Evolutionary conservation across 1,140 invertebrate genomes (phyloP).

Genomic region (Lordiphosa clarofinis): DNA sequence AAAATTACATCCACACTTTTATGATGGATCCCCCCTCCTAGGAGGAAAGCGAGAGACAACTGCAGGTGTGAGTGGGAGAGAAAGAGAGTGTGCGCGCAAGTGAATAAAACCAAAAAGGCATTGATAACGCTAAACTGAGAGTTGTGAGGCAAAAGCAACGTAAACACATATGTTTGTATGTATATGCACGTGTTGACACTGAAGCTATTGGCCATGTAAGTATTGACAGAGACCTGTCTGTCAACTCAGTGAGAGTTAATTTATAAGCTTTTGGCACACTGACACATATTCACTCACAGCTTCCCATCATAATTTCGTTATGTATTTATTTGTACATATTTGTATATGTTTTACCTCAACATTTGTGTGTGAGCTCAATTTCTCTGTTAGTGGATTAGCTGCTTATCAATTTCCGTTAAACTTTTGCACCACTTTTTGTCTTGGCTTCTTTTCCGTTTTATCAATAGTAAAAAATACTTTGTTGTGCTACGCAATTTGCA

Average conservation of each 20-base stretch:
- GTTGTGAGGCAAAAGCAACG: conserved; percentile 41
- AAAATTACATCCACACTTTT: no score
- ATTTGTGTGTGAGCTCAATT: conserved; percentile 39
- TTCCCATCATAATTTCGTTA: conserved; percentile 24
- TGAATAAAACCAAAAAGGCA: conserved; percentile 23
- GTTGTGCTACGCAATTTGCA: conserved; percentile 17
- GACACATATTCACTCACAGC: conserved; percentile 43
- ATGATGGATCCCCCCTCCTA: no score
- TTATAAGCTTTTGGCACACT: conserved; percentile 58
- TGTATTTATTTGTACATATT: neutral
- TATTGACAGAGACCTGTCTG: conserved; percentile 6
- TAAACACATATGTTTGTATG: conserved; percentile 10
- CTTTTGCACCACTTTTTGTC: conserved; percentile 44
- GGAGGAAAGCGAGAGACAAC: neutral
- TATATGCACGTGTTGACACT: conserved; percentile 33
- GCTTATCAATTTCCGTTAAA: conserved; percentile 54
- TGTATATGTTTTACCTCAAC: conserved; percentile 30
- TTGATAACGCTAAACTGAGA: conserved; percentile 36
- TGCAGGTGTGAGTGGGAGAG: conserved; percentile 9
- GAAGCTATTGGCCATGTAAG: conserved; percentile 26
- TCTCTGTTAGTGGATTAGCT: conserved; percentile 5
- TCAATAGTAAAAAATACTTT: conserved; percentile 20
- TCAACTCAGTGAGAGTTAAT: conserved; percentile 1
- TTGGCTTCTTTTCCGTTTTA: conserved; percentile 33
- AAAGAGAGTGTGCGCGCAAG: conserved; percentile 26